Percentiles rank a stretch among this genome's conserved stretches.
Evolutionary conservation across 2,113 vertebrate species (phyloP).

Genomic region (Camelus bactrianus): DNA sequence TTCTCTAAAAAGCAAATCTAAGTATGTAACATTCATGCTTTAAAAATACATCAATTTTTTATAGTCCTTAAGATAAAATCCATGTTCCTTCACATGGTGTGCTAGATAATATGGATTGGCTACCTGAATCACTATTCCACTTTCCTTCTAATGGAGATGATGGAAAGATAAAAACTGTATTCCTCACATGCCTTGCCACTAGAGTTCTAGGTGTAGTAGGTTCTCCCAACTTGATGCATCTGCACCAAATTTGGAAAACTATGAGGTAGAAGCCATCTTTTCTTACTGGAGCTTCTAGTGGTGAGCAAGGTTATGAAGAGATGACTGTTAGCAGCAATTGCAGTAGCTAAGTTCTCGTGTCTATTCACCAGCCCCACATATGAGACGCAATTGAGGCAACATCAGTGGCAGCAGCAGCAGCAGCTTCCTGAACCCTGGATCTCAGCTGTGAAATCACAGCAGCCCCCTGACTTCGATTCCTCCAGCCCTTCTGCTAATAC

Average conservation of each 20-base stretch:
- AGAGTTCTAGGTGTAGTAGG: background rate
- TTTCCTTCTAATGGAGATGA: background rate
- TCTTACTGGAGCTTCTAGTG: background rate
- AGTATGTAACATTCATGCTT: background rate
- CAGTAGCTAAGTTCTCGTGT: background rate
- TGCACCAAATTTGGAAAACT: constrained; percentile 21
- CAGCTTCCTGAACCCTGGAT: constrained; percentile 6
- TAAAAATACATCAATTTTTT: constrained; percentile 22
- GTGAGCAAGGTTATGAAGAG: background rate
- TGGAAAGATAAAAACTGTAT: background rate
- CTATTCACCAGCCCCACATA: background rate
- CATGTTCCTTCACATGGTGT: background rate
- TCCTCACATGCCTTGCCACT: background rate
- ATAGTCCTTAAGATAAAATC: constrained; percentile 20
- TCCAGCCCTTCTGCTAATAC: background rate
- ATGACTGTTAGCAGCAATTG: background rate
- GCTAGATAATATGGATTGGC: background rate
- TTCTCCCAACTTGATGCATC: background rate
- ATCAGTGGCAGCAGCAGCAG: background rate
- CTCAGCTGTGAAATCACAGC: constrained; percentile 20
- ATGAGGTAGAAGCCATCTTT: background rate
- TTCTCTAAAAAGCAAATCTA: constrained; percentile 6
- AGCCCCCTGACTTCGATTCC: background rate
- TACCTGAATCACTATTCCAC: background rate
- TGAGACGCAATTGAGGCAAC: background rate